phyloP scores from a whole-genome alignment of 1,140 invertebrate genomes.

The Platyscapa corneri region DNA sequence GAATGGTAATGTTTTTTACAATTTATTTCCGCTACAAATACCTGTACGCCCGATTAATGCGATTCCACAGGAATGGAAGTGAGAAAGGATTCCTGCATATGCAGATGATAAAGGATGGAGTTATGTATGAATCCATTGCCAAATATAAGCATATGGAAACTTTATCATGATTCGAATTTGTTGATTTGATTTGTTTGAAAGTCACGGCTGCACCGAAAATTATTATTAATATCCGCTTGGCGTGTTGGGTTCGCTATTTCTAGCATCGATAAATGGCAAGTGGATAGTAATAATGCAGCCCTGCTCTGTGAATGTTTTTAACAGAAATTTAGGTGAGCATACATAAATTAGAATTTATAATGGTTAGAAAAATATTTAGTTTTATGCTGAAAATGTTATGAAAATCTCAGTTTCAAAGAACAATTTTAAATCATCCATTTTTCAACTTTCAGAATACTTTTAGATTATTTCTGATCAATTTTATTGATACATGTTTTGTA shows the following conservation, averaged over 20 bases:
- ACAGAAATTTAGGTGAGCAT: neutral
- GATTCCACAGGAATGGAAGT: neutral
- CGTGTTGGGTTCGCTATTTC: neutral
- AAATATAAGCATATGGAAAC: neutral
- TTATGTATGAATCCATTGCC: neutral
- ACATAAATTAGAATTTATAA: neutral
- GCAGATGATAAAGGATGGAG: neutral
- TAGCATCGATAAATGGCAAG: neutral
- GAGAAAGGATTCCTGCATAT: neutral
- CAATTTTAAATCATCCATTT: neutral
- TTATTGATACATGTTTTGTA: too few species aligned
- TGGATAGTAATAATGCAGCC: neutral
- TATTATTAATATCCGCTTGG: neutral
- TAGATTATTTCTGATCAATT: too few species aligned
- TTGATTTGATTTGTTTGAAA: constrained; percentile 24
- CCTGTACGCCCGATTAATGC: constrained; percentile 30
- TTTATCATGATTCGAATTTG: constrained; percentile 44
- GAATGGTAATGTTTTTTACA: constrained; percentile 42
- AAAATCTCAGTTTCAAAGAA: neutral
- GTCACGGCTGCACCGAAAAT: neutral
- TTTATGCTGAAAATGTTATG: too few species aligned
- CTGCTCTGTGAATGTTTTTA: neutral
- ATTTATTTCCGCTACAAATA: constrained; percentile 30
- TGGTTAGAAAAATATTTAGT: too few species aligned
- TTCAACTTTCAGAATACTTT: neutral